Conservation (phyloP, 2,113 vertebrate species). For the Passer montanus region DNA sequence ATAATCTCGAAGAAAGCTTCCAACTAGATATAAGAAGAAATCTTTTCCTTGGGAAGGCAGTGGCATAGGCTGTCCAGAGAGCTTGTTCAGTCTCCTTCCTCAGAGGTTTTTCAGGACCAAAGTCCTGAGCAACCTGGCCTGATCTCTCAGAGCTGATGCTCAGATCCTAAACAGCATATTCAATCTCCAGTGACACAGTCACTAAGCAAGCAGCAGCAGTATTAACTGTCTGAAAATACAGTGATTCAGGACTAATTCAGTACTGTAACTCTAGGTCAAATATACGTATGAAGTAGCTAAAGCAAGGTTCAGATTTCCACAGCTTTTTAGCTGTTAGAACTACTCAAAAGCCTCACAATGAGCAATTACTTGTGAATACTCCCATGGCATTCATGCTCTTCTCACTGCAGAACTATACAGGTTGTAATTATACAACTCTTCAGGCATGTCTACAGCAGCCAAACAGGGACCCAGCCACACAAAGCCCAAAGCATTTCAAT, state of each 20-base stretch:
- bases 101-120: not conserved
- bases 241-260: not conserved
- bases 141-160: not conserved
- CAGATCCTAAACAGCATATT: not conserved
- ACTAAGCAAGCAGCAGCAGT: not conserved
- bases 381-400: accelerated
- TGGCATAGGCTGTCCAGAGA: not conserved
- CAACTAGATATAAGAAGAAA: not conserved
- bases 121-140: not conserved
- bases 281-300: not conserved
- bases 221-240: not conserved
- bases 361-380: not conserved
- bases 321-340: not conserved
- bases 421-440: not conserved
- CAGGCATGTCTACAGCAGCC: not conserved
- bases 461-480: not conserved
- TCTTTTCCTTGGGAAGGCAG: not conserved
- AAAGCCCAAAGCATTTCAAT: not conserved
- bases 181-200: not conserved
- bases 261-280: not conserved
- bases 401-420: not conserved
- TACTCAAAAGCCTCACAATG: not conserved
- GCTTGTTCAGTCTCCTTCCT: not conserved
- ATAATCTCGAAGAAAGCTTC: not conserved
- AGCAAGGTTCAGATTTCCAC: not conserved